A percentile compares a stretch with the other conserved stretches of the same genome.
phyloP scores from a whole-genome alignment of 2,888 invertebrate genomes.

The Ethmia dodecea region DNA sequence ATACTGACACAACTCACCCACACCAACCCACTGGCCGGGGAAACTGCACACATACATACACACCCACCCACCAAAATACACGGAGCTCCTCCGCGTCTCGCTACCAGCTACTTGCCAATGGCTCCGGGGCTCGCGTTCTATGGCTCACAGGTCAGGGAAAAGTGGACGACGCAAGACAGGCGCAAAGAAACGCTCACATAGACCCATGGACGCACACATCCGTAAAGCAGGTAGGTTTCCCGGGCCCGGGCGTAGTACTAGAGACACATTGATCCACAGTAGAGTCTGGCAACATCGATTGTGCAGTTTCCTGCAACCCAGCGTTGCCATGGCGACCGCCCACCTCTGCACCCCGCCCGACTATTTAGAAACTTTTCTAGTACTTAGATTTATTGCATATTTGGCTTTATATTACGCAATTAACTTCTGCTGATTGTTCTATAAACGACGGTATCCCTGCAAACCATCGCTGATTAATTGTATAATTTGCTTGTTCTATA shows the following conservation, averaged over 20 bases:
- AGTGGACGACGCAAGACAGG: slow-evolving; percentile 32
- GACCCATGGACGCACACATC: slow-evolving; percentile 38
- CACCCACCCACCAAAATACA: slow-evolving; percentile 21
- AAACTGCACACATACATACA: neutral
- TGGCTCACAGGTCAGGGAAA: slow-evolving; percentile 30
- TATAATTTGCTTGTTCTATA: too few species aligned
- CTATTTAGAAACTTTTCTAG: slow-evolving; percentile 50
- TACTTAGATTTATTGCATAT: slow-evolving; percentile 47
- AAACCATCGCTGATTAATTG: too few species aligned
- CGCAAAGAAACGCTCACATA: neutral
- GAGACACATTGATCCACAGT: slow-evolving; percentile 77
- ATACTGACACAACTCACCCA: slow-evolving; percentile 48
- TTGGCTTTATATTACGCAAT: slow-evolving; percentile 19
- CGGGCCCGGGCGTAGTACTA: slow-evolving; percentile 74
- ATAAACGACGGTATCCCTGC: too few species aligned
- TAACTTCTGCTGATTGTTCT: too few species aligned
- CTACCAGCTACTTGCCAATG: slow-evolving; percentile 23
- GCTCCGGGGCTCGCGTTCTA: slow-evolving; percentile 23
- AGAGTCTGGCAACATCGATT: slow-evolving; percentile 76
- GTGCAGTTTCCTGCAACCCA: slow-evolving; percentile 75
- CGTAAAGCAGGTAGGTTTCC: slow-evolving; percentile 46
- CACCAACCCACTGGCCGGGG: slow-evolving; percentile 23
- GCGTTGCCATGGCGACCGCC: slow-evolving; percentile 62
- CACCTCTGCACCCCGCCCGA: slow-evolving; percentile 52
- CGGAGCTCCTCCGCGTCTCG: slow-evolving; percentile 44